Conservation (phyloP, 2,888 invertebrate genomes). For the Melanchra persicariae region DNA sequence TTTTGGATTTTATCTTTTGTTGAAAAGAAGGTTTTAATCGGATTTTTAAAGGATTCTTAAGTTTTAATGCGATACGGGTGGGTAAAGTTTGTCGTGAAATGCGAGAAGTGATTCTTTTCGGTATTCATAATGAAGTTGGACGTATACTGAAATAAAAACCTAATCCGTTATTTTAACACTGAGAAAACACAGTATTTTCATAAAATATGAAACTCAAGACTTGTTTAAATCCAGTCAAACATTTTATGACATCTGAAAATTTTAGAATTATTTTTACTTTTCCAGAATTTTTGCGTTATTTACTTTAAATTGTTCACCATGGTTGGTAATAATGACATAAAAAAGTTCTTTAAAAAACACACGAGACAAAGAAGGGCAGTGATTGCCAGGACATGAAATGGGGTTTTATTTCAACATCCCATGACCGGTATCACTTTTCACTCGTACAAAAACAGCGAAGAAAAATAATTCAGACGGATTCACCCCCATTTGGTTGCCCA, state of each 20-base stretch:
- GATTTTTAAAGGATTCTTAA: conserved; percentile 56
- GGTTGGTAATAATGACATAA: too few relatives aligned
- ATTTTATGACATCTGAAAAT: not conserved
- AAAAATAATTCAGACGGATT: conserved; percentile 42
- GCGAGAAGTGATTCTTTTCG: conserved; percentile 11
- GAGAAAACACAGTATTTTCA: not conserved
- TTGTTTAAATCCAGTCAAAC: not conserved
- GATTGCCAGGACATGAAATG: too few relatives aligned
- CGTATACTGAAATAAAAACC: not conserved
- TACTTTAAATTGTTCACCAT: too few relatives aligned
- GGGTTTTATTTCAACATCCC: not conserved
- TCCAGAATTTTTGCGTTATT: not conserved
- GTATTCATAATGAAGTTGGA: not conserved
- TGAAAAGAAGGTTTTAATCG: conserved; percentile 45
- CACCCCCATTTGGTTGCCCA: conserved; percentile 31
- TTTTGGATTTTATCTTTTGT: conserved; percentile 40
- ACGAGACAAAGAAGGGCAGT: too few relatives aligned
- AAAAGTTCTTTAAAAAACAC: too few relatives aligned
- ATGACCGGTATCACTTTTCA: not conserved
- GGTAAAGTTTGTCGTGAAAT: conserved; percentile 21
- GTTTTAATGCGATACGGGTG: conserved; percentile 25
- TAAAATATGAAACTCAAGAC: not conserved
- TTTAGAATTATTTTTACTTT: not conserved
- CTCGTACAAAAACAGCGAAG: conserved; percentile 1
- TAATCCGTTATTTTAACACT: not conserved